A percentile compares a stretch with the other conserved stretches of the same genome.
Evolutionary conservation across 2,797 vertebrate genomes (phyloP).

Genomic region (Poeciliopsis infans): DNA sequence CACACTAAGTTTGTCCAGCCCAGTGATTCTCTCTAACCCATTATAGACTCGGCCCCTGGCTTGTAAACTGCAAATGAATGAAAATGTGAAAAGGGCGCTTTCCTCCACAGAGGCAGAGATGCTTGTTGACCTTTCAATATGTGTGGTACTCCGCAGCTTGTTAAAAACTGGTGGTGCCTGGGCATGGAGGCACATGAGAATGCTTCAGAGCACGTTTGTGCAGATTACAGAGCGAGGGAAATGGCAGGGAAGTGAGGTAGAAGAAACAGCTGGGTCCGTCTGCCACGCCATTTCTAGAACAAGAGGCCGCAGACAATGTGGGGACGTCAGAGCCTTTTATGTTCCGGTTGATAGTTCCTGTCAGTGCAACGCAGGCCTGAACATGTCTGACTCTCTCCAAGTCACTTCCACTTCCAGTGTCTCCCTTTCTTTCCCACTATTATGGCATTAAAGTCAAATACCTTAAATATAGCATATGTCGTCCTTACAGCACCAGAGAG

Average conservation of each 20-base stretch:
- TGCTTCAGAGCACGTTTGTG: constrained; percentile 60
- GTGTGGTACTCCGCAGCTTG: constrained; percentile 42
- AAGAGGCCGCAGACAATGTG: constrained; percentile 69
- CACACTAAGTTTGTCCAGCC: constrained; percentile 30
- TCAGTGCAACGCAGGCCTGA: constrained; percentile 73
- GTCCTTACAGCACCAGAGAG: constrained; percentile 16
- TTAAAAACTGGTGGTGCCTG: constrained; percentile 58
- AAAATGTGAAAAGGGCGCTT: constrained; percentile 10
- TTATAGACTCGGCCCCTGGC: constrained; percentile 30
- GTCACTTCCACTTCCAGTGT: constrained; percentile 45
- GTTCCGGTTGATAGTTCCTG: constrained; percentile 77
- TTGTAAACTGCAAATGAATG: constrained; percentile 17
- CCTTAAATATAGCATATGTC: constrained; percentile 37
- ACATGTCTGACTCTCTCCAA: constrained; percentile 59
- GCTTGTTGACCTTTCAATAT: constrained; percentile 45
- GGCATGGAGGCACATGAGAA: constrained; percentile 58
- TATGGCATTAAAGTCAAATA: constrained; percentile 47
- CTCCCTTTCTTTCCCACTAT: constrained; percentile 46
- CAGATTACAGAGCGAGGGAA: constrained; percentile 79
- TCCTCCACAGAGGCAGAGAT: constrained; percentile 28
- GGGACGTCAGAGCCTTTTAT: constrained; percentile 79
- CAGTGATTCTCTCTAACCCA: constrained; percentile 41
- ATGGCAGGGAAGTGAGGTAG: constrained; percentile 62
- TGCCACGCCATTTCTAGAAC: constrained; percentile 56
- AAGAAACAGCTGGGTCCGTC: constrained; percentile 80